These are phyloP conservation scores for Heliconius nattereri DNA, from an alignment of 1,140 invertebrate genomes.

Conservation along the genomic window DNA sequence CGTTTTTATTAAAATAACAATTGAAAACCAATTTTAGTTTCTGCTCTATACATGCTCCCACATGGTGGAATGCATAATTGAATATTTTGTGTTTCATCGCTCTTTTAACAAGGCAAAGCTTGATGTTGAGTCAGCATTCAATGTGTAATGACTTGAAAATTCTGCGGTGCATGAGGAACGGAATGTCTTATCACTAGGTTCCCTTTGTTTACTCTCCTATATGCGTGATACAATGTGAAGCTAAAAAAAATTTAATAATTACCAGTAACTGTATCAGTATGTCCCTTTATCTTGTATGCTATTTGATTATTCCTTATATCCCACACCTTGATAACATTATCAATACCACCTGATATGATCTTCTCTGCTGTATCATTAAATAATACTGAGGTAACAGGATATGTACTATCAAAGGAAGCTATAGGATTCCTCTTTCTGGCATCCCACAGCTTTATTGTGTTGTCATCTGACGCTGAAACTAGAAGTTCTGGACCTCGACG, in stretches of 20 bases:
- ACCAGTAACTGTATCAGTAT: conserved; percentile 97
- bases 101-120: no score
- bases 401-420: conserved; percentile 91
- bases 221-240: no score
- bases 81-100: no score
- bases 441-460: conserved; percentile 95
- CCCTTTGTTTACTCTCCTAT: no score
- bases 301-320: conserved; percentile 96
- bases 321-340: conserved; percentile 99
- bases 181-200: no score
- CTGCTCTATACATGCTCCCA: no score
- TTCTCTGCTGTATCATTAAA: conserved; percentile 99
- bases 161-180: no score
- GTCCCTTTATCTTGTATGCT: conserved; percentile 91
- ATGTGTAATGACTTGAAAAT: no score
- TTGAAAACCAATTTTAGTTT: no score
- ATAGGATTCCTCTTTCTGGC: conserved; percentile 89
- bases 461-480: conserved; percentile 97
- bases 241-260: neutral
- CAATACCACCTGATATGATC: conserved; percentile 92
- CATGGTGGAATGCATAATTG: no score
- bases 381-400: conserved; percentile 93
- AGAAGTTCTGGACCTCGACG: conserved; percentile 93
- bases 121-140: no score
- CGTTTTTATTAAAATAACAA: no score